Evolutionary conservation across 1,140 invertebrate species (phyloP).

Genomic region (Vollenhovia emeryi): DNA sequence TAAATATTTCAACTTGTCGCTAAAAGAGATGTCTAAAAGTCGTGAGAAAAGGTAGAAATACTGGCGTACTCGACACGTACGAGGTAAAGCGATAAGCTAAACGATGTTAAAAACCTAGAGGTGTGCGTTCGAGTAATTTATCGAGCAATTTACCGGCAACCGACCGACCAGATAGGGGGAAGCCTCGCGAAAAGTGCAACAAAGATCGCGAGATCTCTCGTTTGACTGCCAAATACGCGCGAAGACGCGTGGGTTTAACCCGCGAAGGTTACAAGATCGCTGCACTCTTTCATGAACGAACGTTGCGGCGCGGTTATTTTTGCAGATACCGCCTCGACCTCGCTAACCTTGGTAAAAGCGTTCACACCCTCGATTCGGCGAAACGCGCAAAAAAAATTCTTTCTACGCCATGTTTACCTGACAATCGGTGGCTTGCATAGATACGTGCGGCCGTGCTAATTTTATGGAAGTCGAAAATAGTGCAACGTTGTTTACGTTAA

Average conservation of each 20-base stretch:
- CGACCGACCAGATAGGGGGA: not conserved
- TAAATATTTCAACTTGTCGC: not conserved
- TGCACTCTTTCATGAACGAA: slow-evolving; percentile 62
- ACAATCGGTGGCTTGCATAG: not conserved
- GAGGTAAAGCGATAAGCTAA: not conserved
- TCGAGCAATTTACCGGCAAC: not conserved
- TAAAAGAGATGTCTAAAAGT: not conserved
- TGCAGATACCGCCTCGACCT: slow-evolving; percentile 47
- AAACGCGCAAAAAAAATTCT: slow-evolving; percentile 22
- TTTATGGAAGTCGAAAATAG: slow-evolving; percentile 18
- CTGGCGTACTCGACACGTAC: not conserved
- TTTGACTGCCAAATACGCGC: slow-evolving; percentile 10
- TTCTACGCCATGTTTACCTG: not conserved
- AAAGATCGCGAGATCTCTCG: slow-evolving; percentile 8
- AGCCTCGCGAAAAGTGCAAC: slow-evolving; percentile 12
- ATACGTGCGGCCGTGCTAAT: not conserved
- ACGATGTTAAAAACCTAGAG: not conserved
- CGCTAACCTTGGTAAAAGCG: slow-evolving; percentile 58
- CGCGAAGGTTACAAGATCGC: slow-evolving; percentile 69
- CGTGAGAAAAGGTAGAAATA: not conserved
- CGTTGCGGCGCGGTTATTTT: slow-evolving; percentile 66
- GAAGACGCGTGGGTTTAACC: slow-evolving; percentile 58
- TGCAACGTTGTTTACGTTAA: slow-evolving; percentile 19
- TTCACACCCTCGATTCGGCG: slow-evolving; percentile 1
- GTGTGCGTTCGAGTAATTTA: not conserved